Evolutionary conservation across 2,113 vertebrate genomes (phyloP).

Genomic region (Orycteropus afer): DNA sequence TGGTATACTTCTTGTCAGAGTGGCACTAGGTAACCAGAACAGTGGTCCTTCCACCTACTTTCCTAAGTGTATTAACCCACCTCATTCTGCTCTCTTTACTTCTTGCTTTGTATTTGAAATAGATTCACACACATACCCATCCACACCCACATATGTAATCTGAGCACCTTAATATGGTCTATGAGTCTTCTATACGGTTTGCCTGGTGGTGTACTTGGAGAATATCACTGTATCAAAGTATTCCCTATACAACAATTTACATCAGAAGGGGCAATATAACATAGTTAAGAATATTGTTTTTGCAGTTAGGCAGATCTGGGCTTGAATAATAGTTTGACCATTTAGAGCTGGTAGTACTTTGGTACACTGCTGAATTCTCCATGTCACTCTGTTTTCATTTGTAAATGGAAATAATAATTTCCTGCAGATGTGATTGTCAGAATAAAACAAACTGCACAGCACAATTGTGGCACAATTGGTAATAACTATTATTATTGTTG

Average conservation of each 20-base stretch:
- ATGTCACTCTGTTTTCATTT: neutral
- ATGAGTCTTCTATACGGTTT: neutral
- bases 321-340: neutral
- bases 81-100: neutral
- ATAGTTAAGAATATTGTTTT: neutral
- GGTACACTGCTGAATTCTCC: neutral
- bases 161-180: neutral
- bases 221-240: neutral
- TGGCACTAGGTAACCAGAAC: no score
- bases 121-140: neutral
- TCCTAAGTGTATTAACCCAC: neutral
- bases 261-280: neutral
- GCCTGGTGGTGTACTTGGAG: neutral
- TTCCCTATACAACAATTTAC: neutral
- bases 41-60: neutral
- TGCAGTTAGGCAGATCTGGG: neutral
- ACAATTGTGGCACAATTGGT: neutral
- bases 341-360: neutral
- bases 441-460: neutral
- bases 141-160: neutral
- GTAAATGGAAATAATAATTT: constrained; percentile 6
- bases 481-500: neutral
- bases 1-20: no score
- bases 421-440: neutral
- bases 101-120: constrained; percentile 35